A percentile compares a stretch with the other conserved stretches of the same genome.
These are phyloP conservation scores for Amorpha juglandis DNA, from an alignment of 2,888 invertebrate genomes.

Conservation along the genomic window DNA sequence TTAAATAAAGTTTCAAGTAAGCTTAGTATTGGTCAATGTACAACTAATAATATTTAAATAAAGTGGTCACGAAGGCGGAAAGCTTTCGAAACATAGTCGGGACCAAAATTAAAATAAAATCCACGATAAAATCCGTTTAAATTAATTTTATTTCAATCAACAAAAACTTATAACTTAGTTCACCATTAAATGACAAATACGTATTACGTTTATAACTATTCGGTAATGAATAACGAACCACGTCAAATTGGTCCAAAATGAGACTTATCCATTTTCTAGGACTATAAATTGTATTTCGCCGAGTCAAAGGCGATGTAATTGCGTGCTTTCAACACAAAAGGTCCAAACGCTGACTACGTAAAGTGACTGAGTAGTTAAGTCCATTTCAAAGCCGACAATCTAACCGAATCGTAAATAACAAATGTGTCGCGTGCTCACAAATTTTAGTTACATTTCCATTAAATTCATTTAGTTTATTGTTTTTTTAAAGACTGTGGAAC, in stretches of 20 bases:
- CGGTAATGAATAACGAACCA: not conserved
- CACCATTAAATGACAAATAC: not conserved
- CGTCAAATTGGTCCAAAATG: conserved; percentile 19
- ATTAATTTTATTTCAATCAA: no score
- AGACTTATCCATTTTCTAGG: not conserved
- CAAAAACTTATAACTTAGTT: not conserved
- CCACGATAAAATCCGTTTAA: no score
- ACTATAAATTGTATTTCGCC: conserved; percentile 7
- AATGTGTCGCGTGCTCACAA: conserved; percentile 29
- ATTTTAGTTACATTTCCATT: conserved; percentile 24
- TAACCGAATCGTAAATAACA: conserved; percentile 27
- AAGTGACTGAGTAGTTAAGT: conserved; percentile 58
- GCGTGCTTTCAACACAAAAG: conserved; percentile 41
- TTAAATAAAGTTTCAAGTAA: no score
- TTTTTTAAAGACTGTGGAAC: no score
- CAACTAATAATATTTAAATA: no score
- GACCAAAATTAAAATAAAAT: no score
- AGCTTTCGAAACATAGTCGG: no score
- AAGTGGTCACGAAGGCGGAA: no score
- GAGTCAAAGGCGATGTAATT: conserved; percentile 33
- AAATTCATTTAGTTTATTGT: conserved; percentile 25
- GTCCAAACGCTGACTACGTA: conserved; percentile 48
- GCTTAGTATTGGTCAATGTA: no score
- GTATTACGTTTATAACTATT: not conserved
- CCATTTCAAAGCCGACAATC: conserved; percentile 46